Percentiles rank a stretch among this genome's conserved stretches.
Evolutionary conservation across 2,113 vertebrate species (phyloP).

Genomic region (Cardinalis cardinalis): DNA sequence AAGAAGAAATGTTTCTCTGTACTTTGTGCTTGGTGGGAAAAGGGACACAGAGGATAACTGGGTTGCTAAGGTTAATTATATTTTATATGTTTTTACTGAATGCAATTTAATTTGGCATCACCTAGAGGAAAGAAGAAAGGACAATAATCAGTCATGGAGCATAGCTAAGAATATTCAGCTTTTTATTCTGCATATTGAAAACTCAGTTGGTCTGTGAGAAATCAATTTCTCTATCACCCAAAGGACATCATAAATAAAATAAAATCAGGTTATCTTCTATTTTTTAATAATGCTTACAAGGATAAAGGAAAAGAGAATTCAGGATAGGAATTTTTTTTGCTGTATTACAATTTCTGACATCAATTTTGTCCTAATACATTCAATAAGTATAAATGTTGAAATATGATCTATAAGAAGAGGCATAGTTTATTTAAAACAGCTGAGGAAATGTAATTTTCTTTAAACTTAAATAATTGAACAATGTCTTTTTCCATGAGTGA

Average conservation of each 20-base stretch:
- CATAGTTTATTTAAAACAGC: not conserved
- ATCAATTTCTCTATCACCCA: not conserved
- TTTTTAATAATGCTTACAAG: not conserved
- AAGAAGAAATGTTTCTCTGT: not conserved
- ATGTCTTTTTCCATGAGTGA: not conserved
- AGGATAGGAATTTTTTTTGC: not conserved
- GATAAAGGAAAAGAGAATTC: not conserved
- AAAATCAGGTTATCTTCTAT: not conserved
- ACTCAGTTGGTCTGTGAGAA: not conserved
- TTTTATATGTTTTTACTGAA: conserved; percentile 9
- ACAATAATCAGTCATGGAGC: not conserved
- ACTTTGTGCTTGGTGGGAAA: not conserved
- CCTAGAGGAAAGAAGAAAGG: not conserved
- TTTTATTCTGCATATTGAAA: conserved; percentile 1
- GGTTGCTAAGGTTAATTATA: not conserved
- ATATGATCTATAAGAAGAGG: not conserved
- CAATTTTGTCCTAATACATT: not conserved
- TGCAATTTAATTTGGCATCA: conserved; percentile 8
- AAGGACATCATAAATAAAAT: not conserved
- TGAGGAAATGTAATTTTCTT: not conserved
- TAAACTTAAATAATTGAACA: not conserved
- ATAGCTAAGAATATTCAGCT: not conserved
- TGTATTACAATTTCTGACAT: not conserved
- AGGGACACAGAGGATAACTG: not conserved
- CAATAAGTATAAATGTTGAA: not conserved